Evolutionary conservation across 1,140 invertebrate genomes (phyloP).

Genomic region (Drosophila watanabei): DNA sequence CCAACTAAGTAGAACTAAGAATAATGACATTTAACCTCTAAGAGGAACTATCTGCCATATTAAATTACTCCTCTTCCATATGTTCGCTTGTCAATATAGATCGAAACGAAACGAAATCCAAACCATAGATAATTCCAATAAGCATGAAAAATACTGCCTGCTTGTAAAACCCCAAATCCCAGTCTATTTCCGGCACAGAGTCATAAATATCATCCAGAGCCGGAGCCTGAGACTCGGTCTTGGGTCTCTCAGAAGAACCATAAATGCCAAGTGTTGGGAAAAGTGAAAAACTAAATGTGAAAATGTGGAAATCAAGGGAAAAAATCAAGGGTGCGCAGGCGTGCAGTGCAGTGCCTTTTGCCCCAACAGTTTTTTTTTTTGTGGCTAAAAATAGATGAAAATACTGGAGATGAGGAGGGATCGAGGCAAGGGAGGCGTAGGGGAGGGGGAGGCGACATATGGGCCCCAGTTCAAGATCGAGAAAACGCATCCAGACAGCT

Average conservation of each 20-base stretch:
- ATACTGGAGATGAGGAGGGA: background rate
- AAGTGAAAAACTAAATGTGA: conserved; percentile 51
- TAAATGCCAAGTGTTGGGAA: conserved; percentile 71
- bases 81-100: background rate
- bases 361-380: conserved; percentile 27
- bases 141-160: conserved; percentile 50
- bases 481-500: conserved; percentile 54
- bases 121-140: conserved; percentile 71
- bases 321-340: conserved; percentile 58
- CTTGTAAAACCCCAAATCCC: conserved; percentile 38
- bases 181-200: conserved; percentile 70
- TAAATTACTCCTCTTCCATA: conserved; percentile 23
- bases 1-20: background rate
- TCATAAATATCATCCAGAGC: conserved; percentile 59
- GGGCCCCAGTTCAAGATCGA: conserved; percentile 52
- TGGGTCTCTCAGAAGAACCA: conserved; percentile 59
- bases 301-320: conserved; percentile 23
- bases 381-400: conserved; percentile 41
- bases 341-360: conserved; percentile 24
- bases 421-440: conserved; percentile 4
- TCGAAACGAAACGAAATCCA: background rate
- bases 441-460: conserved; percentile 60
- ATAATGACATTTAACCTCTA: conserved; percentile 19
- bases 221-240: conserved; percentile 43
- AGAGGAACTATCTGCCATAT: conserved; percentile 21